These are phyloP conservation scores for Quadroppia sp. DNA, from an alignment of 2,888 invertebrate genomes.

Conservation along the genomic window DNA sequence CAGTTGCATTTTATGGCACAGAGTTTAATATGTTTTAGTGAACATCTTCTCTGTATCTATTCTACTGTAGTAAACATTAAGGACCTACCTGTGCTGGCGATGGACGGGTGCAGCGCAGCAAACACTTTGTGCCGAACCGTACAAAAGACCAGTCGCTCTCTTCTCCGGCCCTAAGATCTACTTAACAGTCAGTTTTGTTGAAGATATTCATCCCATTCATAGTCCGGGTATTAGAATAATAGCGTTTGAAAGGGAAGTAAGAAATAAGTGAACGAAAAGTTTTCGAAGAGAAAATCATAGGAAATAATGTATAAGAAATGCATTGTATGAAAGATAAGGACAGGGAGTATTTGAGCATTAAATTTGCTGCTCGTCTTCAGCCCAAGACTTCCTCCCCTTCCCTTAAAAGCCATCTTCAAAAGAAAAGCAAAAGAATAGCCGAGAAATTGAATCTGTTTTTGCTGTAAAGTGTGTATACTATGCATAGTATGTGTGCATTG, in stretches of 20 bases:
- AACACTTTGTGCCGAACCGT: background rate
- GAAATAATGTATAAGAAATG: background rate
- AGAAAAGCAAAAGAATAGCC: background rate
- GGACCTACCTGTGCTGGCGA: background rate
- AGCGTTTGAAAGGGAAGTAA: background rate
- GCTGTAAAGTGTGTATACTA: background rate
- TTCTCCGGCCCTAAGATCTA: background rate
- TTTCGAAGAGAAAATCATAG: background rate
- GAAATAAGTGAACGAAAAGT: background rate
- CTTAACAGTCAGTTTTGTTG: background rate
- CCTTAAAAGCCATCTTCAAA: background rate
- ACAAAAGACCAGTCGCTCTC: conserved; percentile 10
- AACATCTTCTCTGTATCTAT: conserved; percentile 10
- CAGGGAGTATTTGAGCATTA: background rate
- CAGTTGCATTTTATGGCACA: conserved; percentile 18
- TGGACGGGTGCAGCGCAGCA: conserved; percentile 8
- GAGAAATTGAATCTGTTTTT: conserved; percentile 24
- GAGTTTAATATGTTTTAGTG: conserved; percentile 17
- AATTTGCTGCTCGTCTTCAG: background rate
- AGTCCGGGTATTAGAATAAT: background rate
- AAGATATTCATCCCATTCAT: background rate
- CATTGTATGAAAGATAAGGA: background rate
- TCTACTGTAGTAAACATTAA: background rate
- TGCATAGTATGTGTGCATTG: background rate
- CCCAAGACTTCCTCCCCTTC: background rate